Conservation (phyloP, 64 coral and sea anemone genomes). For the Stichodactyla helianthus region DNA sequence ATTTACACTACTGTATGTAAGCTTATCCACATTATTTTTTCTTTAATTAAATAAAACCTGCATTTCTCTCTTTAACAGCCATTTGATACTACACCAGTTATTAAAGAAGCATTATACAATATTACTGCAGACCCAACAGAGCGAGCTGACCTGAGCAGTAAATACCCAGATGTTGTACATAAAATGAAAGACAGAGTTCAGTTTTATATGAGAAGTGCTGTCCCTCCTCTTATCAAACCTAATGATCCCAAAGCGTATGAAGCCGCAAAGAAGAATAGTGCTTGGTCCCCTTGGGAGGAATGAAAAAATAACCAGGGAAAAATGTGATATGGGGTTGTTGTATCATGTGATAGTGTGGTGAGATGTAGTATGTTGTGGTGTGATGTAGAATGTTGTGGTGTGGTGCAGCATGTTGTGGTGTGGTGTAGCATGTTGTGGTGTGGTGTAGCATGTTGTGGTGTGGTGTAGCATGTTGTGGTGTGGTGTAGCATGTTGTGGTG, state of each 20-base stretch:
- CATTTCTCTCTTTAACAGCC: neutral
- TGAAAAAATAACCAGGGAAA: neutral
- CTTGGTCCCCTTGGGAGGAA: slow-evolving; percentile 32
- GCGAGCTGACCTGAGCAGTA: slow-evolving; percentile 21
- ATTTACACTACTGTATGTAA: too few relatives aligned
- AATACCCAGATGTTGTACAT: slow-evolving; percentile 18
- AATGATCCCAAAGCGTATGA: slow-evolving; percentile 27
- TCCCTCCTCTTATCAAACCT: slow-evolving; percentile 4
- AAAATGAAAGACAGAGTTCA: slow-evolving; percentile 18
- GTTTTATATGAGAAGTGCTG: slow-evolving; percentile 2
- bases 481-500: too few relatives aligned
- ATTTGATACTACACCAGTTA: neutral
- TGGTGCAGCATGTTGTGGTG: too few relatives aligned
- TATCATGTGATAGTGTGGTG: too few relatives aligned
- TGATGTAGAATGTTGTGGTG: too few relatives aligned
- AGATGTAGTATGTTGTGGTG: too few relatives aligned
- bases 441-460: too few relatives aligned
- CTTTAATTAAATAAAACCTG: neutral
- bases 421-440: too few relatives aligned
- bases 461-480: too few relatives aligned
- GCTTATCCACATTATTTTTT: too few relatives aligned
- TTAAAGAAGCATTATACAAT: slow-evolving; percentile 46
- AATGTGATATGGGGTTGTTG: too few relatives aligned
- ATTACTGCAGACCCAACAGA: slow-evolving; percentile 47
- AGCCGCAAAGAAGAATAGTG: slow-evolving; percentile 20